phyloP scores from a whole-genome alignment of 2,797 vertebrate genomes.

The Kryptolebias ocellatus region DNA sequence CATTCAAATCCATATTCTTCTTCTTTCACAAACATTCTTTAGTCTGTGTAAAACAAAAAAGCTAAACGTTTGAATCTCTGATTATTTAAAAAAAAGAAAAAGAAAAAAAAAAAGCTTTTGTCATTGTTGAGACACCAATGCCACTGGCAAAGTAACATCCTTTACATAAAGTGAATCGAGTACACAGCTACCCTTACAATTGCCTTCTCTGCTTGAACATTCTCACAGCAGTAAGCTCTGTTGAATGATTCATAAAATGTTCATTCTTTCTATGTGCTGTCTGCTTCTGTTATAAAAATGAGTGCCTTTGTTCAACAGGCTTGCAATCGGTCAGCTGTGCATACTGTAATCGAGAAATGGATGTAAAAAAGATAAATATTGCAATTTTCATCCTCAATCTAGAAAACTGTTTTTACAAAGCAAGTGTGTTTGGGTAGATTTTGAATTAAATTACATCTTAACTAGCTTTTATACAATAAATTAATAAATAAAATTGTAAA shows the following conservation, averaged over 20 bases:
- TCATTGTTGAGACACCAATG: constrained; percentile 29
- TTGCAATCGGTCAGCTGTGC: constrained; percentile 13
- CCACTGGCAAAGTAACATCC: constrained; percentile 58
- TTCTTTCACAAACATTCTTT: constrained; percentile 1
- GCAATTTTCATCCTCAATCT: not conserved
- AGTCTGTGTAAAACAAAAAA: constrained; percentile 21
- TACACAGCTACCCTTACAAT: constrained; percentile 29
- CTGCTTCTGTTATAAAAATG: constrained; percentile 18
- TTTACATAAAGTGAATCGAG: constrained; percentile 34
- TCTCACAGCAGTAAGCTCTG: constrained; percentile 19
- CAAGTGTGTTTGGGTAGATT: not conserved
- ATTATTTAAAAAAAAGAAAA: constrained; percentile 27
- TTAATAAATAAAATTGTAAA: no score
- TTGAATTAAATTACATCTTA: not conserved
- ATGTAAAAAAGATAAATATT: not conserved
- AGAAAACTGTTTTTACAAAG: not conserved
- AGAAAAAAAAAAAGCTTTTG: constrained; percentile 9
- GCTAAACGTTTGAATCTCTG: constrained; percentile 23
- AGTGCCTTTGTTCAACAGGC: constrained; percentile 14
- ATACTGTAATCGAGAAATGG: not conserved
- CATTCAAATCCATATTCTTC: not conserved
- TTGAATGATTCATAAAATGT: constrained; percentile 60
- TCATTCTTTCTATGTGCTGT: constrained; percentile 26
- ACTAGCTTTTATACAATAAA: not conserved
- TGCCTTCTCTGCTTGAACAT: constrained; percentile 30